Conservation (phyloP, 2,888 invertebrate genomes). For the Beris chalybata region DNA sequence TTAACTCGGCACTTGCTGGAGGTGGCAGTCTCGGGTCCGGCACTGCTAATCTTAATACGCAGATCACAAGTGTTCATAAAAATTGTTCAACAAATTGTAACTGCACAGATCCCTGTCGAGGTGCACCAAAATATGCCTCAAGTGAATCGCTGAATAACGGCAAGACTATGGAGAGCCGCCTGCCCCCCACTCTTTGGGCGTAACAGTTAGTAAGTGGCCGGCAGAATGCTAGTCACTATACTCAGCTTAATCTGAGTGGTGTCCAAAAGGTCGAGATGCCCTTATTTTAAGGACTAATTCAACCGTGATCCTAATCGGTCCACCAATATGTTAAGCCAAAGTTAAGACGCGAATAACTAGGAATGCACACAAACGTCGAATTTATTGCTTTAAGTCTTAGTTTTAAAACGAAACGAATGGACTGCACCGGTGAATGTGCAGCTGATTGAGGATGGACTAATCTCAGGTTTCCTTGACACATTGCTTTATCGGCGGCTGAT, state of each 20-base stretch:
- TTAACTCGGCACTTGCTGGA: constrained; percentile 29
- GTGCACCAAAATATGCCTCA: constrained; percentile 34
- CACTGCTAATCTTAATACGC: constrained; percentile 31
- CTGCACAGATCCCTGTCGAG: constrained; percentile 32
- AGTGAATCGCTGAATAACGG: constrained; percentile 34
- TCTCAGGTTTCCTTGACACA: no score
- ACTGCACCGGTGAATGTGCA: no score
- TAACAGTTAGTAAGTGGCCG: constrained; percentile 28
- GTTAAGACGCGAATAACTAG: neutral
- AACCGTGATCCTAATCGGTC: no score
- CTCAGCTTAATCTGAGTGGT: constrained; percentile 1
- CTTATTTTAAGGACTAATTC: constrained; percentile 18
- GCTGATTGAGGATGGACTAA: no score
- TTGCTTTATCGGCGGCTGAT: no score
- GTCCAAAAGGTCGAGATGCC: constrained; percentile 27
- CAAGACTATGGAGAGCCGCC: constrained; percentile 32
- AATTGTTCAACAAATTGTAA: constrained; percentile 33
- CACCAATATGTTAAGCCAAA: neutral
- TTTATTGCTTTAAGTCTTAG: constrained; percentile 3
- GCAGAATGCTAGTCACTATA: constrained; percentile 6
- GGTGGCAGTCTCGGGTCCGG: constrained; percentile 27
- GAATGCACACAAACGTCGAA: neutral
- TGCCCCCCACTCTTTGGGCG: constrained; percentile 36
- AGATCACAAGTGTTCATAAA: constrained; percentile 23
- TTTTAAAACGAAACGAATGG: no score